Evolutionary conservation across 1,140 invertebrate species (phyloP).

Genomic region (Sycobia sp.): DNA sequence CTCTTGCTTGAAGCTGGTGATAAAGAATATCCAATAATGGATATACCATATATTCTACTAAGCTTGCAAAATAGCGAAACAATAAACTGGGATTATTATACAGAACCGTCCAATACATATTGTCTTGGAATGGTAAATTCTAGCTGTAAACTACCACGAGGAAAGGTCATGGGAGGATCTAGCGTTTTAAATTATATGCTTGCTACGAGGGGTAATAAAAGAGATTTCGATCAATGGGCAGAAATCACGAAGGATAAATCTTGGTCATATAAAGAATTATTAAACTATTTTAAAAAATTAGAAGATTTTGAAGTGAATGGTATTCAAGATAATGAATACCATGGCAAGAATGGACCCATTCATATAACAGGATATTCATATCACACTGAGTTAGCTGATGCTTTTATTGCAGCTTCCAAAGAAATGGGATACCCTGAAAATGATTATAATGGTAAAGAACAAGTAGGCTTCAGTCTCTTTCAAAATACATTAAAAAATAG

Average conservation of each 20-base stretch:
- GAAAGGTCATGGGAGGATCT: too few relatives aligned
- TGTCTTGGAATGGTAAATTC: not conserved
- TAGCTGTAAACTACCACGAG: too few relatives aligned
- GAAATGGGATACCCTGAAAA: too few relatives aligned
- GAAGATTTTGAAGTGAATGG: too few relatives aligned
- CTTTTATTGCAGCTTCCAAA: constrained; percentile 10
- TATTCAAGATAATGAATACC: constrained; percentile 55
- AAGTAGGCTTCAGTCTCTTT: constrained; percentile 64
- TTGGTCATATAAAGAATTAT: too few relatives aligned
- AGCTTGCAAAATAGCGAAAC: not conserved
- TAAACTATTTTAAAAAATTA: too few relatives aligned
- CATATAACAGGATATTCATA: constrained; percentile 27
- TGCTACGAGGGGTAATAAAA: too few relatives aligned
- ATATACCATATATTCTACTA: not conserved
- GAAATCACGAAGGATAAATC: constrained; percentile 53
- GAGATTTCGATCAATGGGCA: constrained; percentile 64
- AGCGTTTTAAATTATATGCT: too few relatives aligned
- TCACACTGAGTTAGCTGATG: not conserved
- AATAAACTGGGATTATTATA: too few relatives aligned
- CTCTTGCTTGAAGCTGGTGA: too few relatives aligned
- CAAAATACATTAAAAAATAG: constrained; percentile 63
- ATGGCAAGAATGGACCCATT: constrained; percentile 1
- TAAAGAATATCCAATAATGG: too few relatives aligned
- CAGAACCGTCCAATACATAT: not conserved
- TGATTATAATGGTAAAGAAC: constrained; percentile 35